These are phyloP conservation scores for Parauchenoglanis punctatus DNA, from an alignment of 2,797 vertebrate genomes.

Conservation along the genomic window DNA sequence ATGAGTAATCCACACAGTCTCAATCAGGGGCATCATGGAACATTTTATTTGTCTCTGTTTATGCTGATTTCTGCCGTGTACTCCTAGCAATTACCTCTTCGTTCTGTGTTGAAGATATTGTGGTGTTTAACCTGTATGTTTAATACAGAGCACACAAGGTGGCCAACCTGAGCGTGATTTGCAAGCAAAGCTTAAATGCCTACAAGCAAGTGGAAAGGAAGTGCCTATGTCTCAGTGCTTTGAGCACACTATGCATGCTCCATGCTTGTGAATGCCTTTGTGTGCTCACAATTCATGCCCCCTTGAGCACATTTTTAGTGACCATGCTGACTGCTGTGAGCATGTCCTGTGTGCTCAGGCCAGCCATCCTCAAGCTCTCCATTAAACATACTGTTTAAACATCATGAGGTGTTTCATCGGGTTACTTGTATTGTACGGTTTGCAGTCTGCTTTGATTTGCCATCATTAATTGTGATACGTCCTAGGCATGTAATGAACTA, in stretches of 20 bases:
- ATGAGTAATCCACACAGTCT: background rate
- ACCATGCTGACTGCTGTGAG: background rate
- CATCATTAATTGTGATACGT: background rate
- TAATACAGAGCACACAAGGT: background rate
- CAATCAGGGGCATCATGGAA: background rate
- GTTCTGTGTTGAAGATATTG: background rate
- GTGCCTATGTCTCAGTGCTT: background rate
- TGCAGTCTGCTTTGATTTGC: background rate
- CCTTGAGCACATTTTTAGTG: background rate
- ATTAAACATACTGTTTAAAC: background rate
- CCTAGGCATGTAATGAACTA: background rate
- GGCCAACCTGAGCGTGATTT: background rate
- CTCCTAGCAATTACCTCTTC: background rate
- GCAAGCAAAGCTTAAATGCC: background rate
- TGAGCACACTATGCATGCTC: background rate
- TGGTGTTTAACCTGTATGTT: background rate
- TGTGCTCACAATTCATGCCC: background rate
- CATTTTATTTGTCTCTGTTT: background rate
- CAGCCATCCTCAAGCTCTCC: background rate
- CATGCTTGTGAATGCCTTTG: background rate
- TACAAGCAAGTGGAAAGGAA: background rate
- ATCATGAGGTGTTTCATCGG: background rate
- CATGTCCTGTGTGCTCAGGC: background rate
- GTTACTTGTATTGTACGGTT: background rate
- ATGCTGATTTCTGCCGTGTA: background rate